Evolutionary conservation across 2,113 vertebrate genomes (phyloP).

Genomic region (Colinus virginianus): DNA sequence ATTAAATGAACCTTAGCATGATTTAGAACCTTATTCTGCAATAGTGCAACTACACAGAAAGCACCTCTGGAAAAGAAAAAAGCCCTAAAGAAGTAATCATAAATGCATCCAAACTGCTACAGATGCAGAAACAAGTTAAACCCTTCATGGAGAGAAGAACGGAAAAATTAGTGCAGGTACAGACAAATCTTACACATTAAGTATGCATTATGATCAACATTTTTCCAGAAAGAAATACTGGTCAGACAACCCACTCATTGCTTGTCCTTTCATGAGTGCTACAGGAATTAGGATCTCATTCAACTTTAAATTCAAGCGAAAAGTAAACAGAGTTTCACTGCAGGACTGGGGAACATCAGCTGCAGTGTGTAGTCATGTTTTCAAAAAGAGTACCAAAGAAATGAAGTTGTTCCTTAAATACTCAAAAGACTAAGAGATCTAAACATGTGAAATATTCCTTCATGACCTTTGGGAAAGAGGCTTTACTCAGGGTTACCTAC

Average conservation of each 20-base stretch:
- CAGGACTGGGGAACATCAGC: background rate
- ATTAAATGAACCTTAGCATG: slow-evolving; percentile 55
- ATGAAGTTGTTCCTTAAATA: background rate
- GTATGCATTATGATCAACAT: background rate
- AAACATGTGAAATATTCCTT: background rate
- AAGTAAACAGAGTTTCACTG: background rate
- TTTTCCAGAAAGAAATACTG: background rate
- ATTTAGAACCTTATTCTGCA: slow-evolving; percentile 31
- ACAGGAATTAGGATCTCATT: background rate
- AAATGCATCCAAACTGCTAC: background rate
- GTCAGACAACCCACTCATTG: background rate
- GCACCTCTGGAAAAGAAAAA: background rate
- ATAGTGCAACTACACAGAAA: background rate
- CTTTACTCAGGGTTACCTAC: background rate
- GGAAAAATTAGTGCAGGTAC: background rate
- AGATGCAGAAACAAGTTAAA: background rate
- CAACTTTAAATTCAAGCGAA: background rate
- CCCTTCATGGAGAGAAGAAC: background rate
- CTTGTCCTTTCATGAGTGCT: background rate
- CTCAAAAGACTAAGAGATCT: background rate
- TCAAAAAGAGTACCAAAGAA: background rate
- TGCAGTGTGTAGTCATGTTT: background rate
- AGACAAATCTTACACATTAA: background rate
- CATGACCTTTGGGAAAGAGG: background rate
- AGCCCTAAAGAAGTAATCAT: background rate